Evolutionary conservation across 2,888 invertebrate species (phyloP).

Genomic region (Sarcophaga variegata): DNA sequence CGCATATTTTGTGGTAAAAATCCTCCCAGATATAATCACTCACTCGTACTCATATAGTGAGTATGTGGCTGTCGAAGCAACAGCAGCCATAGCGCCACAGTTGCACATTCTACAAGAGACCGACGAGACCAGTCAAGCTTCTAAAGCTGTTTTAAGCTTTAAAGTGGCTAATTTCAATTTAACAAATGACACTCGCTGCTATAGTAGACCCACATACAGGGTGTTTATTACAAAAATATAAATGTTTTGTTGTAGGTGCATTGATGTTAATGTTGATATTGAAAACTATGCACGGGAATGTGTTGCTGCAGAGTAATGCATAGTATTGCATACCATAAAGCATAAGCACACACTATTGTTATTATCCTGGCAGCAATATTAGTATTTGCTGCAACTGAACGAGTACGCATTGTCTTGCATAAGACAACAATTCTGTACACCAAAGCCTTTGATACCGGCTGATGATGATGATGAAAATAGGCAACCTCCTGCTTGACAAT

Average conservation of each 20-base stretch:
- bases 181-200: conserved; percentile 55
- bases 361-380: conserved; percentile 51
- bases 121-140: conserved; percentile 58
- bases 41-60: not conserved
- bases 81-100: not conserved
- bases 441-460: not conserved
- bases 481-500: too few relatives aligned
- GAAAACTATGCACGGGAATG: conserved; percentile 55
- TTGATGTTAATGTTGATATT: conserved; percentile 45
- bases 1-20: conserved; percentile 67
- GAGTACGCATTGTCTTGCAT: not conserved
- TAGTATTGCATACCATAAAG: conserved; percentile 47
- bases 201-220: conserved; percentile 2
- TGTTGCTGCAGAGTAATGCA: conserved; percentile 50
- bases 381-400: conserved; percentile 34
- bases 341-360: conserved; percentile 64
- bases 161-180: conserved; percentile 71
- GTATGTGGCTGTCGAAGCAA: not conserved
- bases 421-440: not conserved
- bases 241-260: conserved; percentile 15
- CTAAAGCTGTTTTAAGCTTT: conserved; percentile 69
- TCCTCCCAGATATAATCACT: conserved; percentile 17
- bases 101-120: conserved; percentile 22
- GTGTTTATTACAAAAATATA: not conserved
- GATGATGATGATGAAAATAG: not conserved